Evolutionary conservation across 2,888 invertebrate genomes (phyloP).

Genomic region (Halictus ligatus): DNA sequence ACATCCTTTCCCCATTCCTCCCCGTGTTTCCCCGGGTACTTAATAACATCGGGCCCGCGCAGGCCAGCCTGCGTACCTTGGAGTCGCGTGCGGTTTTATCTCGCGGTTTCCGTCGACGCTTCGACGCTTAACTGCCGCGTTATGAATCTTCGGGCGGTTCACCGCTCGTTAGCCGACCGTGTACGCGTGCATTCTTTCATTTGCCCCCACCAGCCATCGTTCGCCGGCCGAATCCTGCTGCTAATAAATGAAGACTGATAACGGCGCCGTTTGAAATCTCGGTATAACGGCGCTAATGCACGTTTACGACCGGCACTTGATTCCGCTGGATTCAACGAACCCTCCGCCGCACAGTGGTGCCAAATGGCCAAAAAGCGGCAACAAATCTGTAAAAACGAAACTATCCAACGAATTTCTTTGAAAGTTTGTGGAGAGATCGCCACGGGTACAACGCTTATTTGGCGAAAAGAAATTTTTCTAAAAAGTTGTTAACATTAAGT

Average conservation of each 20-base stretch:
- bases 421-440: too few species aligned
- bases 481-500: too few species aligned
- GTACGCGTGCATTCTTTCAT: conserved; percentile 34
- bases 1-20: conserved; percentile 8
- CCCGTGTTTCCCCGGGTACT: conserved; percentile 11
- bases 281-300: not conserved
- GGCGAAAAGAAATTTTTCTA: too few species aligned
- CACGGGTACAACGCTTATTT: too few species aligned
- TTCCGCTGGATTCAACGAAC: not conserved
- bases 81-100: conserved; percentile 53
- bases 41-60: conserved; percentile 29
- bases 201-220: not conserved
- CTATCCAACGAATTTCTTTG: too few species aligned
- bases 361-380: too few species aligned
- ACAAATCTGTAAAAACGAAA: too few species aligned
- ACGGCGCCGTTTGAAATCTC: not conserved
- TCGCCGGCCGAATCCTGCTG: not conserved
- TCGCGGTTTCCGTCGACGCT: conserved; percentile 38
- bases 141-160: conserved; percentile 75
- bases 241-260: conserved; percentile 15
- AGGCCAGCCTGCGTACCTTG: not conserved
- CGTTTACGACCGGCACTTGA: conserved; percentile 8
- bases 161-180: conserved; percentile 74
- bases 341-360: too few species aligned
- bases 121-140: conserved; percentile 62